Base-by-base conservation (phyloP, 64 coral and sea anemone species). In the Stichodactyla helianthus region DNA sequence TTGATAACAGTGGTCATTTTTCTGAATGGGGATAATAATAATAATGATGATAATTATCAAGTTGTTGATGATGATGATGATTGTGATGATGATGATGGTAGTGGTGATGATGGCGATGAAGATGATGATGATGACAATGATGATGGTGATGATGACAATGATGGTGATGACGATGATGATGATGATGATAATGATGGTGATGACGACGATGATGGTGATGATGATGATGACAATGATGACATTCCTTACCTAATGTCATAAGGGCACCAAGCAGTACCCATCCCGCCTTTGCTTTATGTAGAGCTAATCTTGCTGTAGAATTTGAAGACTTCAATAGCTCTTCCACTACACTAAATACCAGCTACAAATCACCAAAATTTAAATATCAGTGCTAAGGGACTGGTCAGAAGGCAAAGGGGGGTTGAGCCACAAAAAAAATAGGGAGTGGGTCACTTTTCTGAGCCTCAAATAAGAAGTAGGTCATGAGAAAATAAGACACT, bases 271-370 rank as follows among this genome's bases (percentile, higher is more conserved):
- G 55, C 5, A 99, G 77, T 11, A 95, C 87, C 97, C 97, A 99
- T 4, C 97, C 97, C 54, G 93, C 93, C 77, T 99, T 99, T 7
- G 97, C 86, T 88, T 94, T 94, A 57, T 90, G 93, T 58, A 99
- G 83, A 14, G 93, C 93, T 51, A 89, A 85, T 76, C 91, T 95
- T 28, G 92, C 85, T 50, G 84, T 94, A 18, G 86, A 74, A 19
- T 90, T 79, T 80, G 93, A 89, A 59, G 89, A 89, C 44, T 94
- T 99, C 10, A 99, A 64, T 54, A 99, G 79, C 20, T 99, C 97
- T 58, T 99, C 93, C 51, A 89, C 90, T 7, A 99, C 89, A 59
- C 78, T 85, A 58, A 95, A 99, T 44, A 99, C 89, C 59, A 92
- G 84, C 97, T 99, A 76, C 11, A 81, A 85, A 77, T 84, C 15